Percentiles rank a stretch among this genome's conserved stretches.
These are phyloP conservation scores for Oreochromis aureus DNA, from an alignment of 2,113 vertebrate genomes.

Conservation along the genomic window DNA sequence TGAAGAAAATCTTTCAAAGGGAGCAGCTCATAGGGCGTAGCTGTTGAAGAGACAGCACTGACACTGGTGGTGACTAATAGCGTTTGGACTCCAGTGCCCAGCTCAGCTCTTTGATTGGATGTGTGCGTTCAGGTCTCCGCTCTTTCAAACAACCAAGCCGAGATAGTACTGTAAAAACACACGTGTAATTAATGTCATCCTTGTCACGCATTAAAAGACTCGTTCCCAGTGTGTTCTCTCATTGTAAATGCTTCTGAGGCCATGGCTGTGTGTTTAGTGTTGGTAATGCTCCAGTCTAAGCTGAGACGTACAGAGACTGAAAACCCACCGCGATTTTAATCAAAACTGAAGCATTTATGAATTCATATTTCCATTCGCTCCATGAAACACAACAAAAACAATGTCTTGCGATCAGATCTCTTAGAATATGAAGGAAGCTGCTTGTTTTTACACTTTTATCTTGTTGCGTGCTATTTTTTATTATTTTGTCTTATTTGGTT, in stretches of 20 bases:
- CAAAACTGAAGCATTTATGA: background rate
- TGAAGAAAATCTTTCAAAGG: background rate
- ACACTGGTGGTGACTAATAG: slow-evolving; percentile 5
- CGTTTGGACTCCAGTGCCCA: background rate
- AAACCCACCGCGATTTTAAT: background rate
- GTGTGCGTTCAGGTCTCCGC: background rate
- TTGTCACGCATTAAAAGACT: slow-evolving; percentile 32
- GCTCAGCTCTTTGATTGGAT: background rate
- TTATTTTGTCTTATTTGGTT: background rate
- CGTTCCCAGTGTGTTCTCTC: slow-evolving; percentile 38
- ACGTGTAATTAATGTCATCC: slow-evolving; percentile 43
- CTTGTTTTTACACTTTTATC: background rate
- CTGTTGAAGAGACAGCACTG: background rate
- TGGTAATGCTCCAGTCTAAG: background rate
- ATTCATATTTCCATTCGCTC: background rate
- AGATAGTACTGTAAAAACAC: slow-evolving; percentile 45
- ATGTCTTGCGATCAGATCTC: background rate
- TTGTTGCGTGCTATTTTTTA: background rate
- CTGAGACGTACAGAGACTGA: background rate
- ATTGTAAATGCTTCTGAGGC: slow-evolving; percentile 44
- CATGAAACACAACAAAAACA: background rate
- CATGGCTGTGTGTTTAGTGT: slow-evolving; percentile 21
- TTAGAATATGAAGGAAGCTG: background rate
- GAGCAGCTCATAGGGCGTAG: background rate
- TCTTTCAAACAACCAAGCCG: slow-evolving; percentile 6